A percentile compares a stretch with the other conserved stretches of the same genome.
phyloP scores from a whole-genome alignment of 1,140 invertebrate species.

The Solen grandis region DNA sequence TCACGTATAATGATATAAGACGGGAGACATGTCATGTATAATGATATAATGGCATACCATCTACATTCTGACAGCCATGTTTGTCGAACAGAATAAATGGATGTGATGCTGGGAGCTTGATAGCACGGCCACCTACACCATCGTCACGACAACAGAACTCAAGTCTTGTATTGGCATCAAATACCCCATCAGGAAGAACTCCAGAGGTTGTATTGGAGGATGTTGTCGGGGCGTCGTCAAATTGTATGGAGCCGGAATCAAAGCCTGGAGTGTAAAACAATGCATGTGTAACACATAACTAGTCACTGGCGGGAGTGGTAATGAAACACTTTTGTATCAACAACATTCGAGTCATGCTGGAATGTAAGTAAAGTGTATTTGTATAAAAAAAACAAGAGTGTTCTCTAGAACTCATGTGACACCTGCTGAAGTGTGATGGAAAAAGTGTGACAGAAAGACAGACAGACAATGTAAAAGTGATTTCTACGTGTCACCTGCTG shows the following conservation, averaged over 20 bases:
- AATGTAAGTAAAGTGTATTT: too few species aligned
- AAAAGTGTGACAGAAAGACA: too few species aligned
- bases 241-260: slow-evolving; percentile 23
- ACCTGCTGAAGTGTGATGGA: too few species aligned
- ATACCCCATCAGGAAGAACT: slow-evolving; percentile 21
- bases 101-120: neutral
- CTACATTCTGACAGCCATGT: neutral
- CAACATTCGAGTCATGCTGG: too few species aligned
- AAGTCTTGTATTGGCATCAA: slow-evolving; percentile 8
- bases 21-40: too few species aligned
- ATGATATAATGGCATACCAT: slow-evolving; percentile 14
- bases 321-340: too few species aligned
- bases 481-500: too few species aligned
- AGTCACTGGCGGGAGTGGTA: too few species aligned
- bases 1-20: too few species aligned
- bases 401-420: too few species aligned
- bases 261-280: neutral
- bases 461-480: too few species aligned
- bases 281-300: neutral
- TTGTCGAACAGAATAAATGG: slow-evolving; percentile 18
- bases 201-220: neutral
- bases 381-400: too few species aligned
- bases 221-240: neutral
- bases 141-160: slow-evolving; percentile 42
- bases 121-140: neutral